Base-by-base conservation (phyloP, 92 coral and sea anemone genomes). In the Montipora capitata region DNA sequence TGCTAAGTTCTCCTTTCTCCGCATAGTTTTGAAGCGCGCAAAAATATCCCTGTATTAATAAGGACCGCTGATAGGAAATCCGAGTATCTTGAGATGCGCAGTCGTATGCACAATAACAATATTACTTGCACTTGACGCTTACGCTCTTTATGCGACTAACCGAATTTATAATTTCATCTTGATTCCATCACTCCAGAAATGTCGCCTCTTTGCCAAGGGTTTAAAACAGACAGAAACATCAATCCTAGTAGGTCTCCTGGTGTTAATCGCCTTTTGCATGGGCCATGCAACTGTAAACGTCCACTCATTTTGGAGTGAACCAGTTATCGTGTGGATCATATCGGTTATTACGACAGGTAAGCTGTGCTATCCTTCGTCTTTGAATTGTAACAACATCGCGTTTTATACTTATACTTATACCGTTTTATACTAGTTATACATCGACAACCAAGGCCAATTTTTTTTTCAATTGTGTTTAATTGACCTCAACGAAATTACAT, bases 271-370 rank as follows among this genome's bases (percentile, higher is more conserved):
- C 9, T 77, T 77, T 20, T 56, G 82, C 69, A 40, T 77, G 66
- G 82, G 45, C 35, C 82, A 77, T 64, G 66, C 82, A 15, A 52
- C 13, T 56, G 68, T 56, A 4, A 64, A 77, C 7, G 82, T 77
- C 1, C 48, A 77, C 40, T 20, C 74, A 8, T 5, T 64, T 15
- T 76, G 68, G 49, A 48, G 54, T 10, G 81, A 76, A 49, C 81
- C 81, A 16, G 64, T 76, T 11, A 63, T 76, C 3, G 54, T 51
- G 7, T 76, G 81, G 81, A 44, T 63, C 7, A 54, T 54, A 1
- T 40, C 20, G 18, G 81, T 43, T 10, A 54, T 78, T 6, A 16
- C 70, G 5, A 57, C 72, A 79, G 69, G 73, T 41, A 70, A 42
- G 61, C 61, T 54, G 61, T 54, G 12, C 61, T 54, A 54, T 12